Base-by-base conservation (phyloP, 2,113 vertebrate genomes). In the Dendropsophus ebraccatus region DNA sequence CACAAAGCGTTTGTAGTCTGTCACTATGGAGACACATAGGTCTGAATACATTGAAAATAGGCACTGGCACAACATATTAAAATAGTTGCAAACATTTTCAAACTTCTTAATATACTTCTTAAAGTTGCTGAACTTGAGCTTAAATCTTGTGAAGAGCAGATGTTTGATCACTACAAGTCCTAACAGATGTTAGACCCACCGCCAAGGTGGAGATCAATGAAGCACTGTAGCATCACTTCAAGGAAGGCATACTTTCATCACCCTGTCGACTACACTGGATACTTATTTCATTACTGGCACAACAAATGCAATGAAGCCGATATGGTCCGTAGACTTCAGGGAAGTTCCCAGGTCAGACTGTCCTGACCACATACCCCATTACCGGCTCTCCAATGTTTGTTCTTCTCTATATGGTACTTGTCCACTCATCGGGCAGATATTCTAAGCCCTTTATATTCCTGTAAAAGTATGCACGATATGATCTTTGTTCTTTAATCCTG, bases 401-500 rank as follows among this genome's bases (percentile, higher is more conserved):
- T 47, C 54, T 65, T 16, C 56, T 28, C 35, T 81, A 70, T 70
- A 70, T 30, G 32, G 37, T 30, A 62, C 78, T 81, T 60, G 78
- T 81, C 37, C 37, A 47, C 45, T 62, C 78, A 62, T 41, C 21
- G 35, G 25, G 21, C 77, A 45, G 21, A 81, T 56, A 45, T 81
- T 81, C 56, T 56, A 81, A 81, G 35, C 37, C 41, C 25, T 81
- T 81, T 81, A 81, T 81, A 81, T 81, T 60, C 56, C 56, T 56
- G 41, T 81, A 81, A 81, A 81, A 81, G 35, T 28, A 65, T n/a
- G 30, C n/a, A 58, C 78, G 14, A 62, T 45, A 62, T 65, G 56
- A 81, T 62, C 78, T 81, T 81, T 81, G 78, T 81, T 37, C 78
- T 62, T 81, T n/a, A 65, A 41, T 81, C 56, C 35, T 65, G 56